phyloP scores from a whole-genome alignment of 2,797 vertebrate genomes.

The Malacoraja senta region DNA sequence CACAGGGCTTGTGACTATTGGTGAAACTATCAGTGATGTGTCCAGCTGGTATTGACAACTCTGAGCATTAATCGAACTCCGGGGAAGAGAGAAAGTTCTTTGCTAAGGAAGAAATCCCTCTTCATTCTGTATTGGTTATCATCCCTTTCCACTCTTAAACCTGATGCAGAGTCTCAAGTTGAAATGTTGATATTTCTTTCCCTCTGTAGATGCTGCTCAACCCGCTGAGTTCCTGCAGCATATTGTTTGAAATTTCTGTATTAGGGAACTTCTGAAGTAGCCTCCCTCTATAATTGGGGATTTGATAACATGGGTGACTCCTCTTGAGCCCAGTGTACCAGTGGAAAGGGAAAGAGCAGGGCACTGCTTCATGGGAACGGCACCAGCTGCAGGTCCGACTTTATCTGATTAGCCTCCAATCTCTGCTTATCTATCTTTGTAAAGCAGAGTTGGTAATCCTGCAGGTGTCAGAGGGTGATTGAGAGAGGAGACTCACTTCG shows the following conservation, averaged over 20 bases:
- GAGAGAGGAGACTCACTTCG: neutral
- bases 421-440: constrained; percentile 64
- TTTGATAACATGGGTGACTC: no score
- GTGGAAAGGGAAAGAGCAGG: no score
- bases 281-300: no score
- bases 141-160: no score
- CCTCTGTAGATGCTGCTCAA: no score
- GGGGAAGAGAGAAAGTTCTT: neutral
- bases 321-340: neutral
- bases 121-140: no score
- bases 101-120: neutral
- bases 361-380: neutral
- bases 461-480: constrained; percentile 52
- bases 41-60: neutral
- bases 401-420: constrained; percentile 78
- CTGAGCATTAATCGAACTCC: neutral
- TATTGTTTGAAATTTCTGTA: no score
- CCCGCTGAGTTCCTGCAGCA: no score
- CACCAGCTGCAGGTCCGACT: constrained; percentile 35
- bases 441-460: constrained; percentile 67
- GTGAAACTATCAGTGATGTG: neutral
- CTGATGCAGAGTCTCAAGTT: no score
- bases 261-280: no score
- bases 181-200: no score
- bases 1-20: neutral